Base-by-base conservation (phyloP, 2,113 vertebrate genomes). In the Micronycteris hirsuta region DNA sequence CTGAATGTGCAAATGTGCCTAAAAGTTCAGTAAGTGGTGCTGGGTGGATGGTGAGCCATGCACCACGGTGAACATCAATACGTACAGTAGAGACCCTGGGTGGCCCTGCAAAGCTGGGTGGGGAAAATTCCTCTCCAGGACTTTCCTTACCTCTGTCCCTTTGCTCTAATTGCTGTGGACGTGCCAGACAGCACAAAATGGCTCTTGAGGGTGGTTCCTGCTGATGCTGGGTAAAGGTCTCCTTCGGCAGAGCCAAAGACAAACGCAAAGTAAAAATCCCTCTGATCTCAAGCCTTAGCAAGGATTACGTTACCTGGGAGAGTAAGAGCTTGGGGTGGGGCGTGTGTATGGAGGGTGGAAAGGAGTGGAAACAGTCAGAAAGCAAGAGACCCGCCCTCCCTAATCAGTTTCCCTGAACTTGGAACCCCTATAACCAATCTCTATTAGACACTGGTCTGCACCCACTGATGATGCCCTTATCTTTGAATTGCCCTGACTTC, bases 171-270 rank as follows among this genome's bases (percentile, higher is more conserved):
- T 93, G 94, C 97, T 86, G 97, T 91, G 88, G 96, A 98, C 96
- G 96, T 97, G 97, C 94, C 86, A n/a, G 93, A 77, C 20, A 10
- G 95, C 96, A 97, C 95, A 77, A 56, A 89, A 78, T 38, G 77
- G 95, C 91, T 96, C 68, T 31, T 11, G 45, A 96, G 95, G 96
- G 96, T 94, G 97, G 97, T 84, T 97, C 94, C 86, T 86, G 78
- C 65, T 33, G 52, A 56, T 68, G 70, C 96, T 93, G 97, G 97
- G 96, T 98, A 96, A 98, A 98, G 96, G 97, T 97, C 96, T 68
- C 87, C 47, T 87, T 54, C 76, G 49, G 91, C 56, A 93, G 73
- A 95, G 84, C 80, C 93, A 91, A 86, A 85, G 38, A 83, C 91
- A 77, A 89, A 92, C 38, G 71, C 38, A 86, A 93, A 95, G 77